phyloP scores from a whole-genome alignment of 2,113 vertebrate genomes.

The Pogona vitticeps region DNA sequence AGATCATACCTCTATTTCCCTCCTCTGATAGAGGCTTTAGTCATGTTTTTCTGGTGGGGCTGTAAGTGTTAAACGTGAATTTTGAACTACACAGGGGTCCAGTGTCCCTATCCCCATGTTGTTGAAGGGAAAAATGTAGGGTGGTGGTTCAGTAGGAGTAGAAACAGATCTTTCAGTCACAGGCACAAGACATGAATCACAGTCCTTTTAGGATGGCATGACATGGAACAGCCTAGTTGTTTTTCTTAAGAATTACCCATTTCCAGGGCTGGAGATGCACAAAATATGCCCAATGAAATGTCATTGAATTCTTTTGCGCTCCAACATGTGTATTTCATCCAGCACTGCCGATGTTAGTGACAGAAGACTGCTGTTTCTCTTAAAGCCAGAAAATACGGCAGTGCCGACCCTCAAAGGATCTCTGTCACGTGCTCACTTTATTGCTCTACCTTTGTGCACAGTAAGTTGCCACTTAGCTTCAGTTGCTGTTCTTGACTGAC shows the following conservation, averaged over 20 bases:
- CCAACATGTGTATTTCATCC: slow-evolving; percentile 13
- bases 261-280: neutral
- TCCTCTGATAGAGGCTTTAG: too few species aligned
- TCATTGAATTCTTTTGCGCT: slow-evolving; percentile 18
- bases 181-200: neutral
- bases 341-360: neutral
- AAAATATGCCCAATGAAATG: neutral
- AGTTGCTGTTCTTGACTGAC: slow-evolving; percentile 33
- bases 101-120: too few species aligned
- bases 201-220: slow-evolving; percentile 4
- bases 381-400: slow-evolving; percentile 18
- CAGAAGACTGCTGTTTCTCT: slow-evolving; percentile 46
- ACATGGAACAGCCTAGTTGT: neutral
- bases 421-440: slow-evolving; percentile 20
- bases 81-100: too few species aligned
- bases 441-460: slow-evolving; percentile 27
- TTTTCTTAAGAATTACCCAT: neutral
- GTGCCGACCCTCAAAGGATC: neutral
- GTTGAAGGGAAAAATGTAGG: neutral
- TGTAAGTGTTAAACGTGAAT: too few species aligned
- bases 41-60: too few species aligned
- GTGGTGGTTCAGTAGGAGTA: neutral
- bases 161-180: neutral
- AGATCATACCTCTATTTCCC: too few species aligned
- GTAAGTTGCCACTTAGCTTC: slow-evolving; percentile 15